A percentile compares a stretch with the other conserved stretches of the same genome.
Evolutionary conservation across 1,140 invertebrate genomes (phyloP).

Genomic region (Drosophila orena): DNA sequence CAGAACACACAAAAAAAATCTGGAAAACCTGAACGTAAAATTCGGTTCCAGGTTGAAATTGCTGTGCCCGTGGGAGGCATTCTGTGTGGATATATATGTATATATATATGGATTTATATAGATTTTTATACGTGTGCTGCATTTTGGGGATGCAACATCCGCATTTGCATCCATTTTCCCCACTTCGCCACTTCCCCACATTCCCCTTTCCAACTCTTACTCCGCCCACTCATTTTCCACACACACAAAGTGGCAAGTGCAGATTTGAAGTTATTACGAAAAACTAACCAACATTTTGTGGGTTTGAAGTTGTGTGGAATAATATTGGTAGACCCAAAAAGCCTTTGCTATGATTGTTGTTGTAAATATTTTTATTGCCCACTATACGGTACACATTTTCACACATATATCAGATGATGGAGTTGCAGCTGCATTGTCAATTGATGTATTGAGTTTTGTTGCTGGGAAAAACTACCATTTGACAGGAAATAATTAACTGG

Average conservation of each 20-base stretch:
- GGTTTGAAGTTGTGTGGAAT: constrained; percentile 85
- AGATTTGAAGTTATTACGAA: constrained; percentile 85
- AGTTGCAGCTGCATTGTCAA: constrained; percentile 38
- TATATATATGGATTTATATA: constrained; percentile 2
- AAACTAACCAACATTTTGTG: constrained; percentile 85
- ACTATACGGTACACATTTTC: constrained; percentile 14
- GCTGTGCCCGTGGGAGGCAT: constrained; percentile 31
- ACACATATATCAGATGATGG: constrained; percentile 15
- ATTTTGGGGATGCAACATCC: constrained; percentile 35
- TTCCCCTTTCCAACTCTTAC: background rate
- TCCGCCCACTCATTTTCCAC: constrained; percentile 7
- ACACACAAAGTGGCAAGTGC: constrained; percentile 79
- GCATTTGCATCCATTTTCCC: constrained; percentile 12
- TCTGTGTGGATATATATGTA: background rate
- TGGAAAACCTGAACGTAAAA: constrained; percentile 46
- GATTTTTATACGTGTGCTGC: constrained; percentile 19
- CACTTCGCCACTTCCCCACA: background rate
- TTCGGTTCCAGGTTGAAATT: constrained; percentile 67
- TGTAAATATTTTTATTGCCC: constrained; percentile 69
- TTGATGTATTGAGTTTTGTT: constrained; percentile 39
- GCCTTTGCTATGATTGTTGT: constrained; percentile 66
- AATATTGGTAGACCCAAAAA: constrained; percentile 85
- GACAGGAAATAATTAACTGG: constrained; percentile 45
- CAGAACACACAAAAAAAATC: constrained; percentile 24
- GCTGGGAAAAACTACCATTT: constrained; percentile 14